A percentile compares a stretch with the other conserved stretches of the same genome.
phyloP scores from a whole-genome alignment of 2,797 vertebrate species.

The Enteromius trimaculatus region DNA sequence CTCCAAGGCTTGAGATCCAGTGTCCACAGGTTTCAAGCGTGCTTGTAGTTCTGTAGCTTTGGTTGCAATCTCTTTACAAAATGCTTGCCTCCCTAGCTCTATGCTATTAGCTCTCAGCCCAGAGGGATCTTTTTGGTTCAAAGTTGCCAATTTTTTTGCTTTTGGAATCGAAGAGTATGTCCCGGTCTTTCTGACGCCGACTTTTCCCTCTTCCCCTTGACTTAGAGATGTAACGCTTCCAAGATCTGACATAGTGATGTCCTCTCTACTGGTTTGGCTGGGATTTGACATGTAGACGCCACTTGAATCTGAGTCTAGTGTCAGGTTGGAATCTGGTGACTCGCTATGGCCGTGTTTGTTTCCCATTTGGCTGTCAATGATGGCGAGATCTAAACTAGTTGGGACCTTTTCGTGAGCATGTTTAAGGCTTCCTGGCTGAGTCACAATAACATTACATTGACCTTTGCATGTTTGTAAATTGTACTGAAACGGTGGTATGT shows the following conservation, averaged over 20 bases:
- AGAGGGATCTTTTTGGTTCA: constrained; percentile 20
- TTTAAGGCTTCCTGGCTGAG: constrained; percentile 47
- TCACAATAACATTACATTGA: constrained; percentile 41
- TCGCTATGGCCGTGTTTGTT: constrained; percentile 70
- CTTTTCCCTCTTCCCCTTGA: constrained; percentile 68
- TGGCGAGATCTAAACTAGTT: constrained; percentile 70
- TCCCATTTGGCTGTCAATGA: constrained; percentile 54
- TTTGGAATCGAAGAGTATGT: background rate
- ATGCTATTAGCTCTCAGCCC: constrained; percentile 26
- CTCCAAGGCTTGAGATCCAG: constrained; percentile 52
- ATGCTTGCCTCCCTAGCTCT: constrained; percentile 17
- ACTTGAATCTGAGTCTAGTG: constrained; percentile 78
- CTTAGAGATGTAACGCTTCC: constrained; percentile 74
- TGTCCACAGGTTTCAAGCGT: constrained; percentile 46
- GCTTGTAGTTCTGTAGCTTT: constrained; percentile 50
- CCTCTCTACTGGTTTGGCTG: constrained; percentile 72
- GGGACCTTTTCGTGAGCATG: constrained; percentile 30
- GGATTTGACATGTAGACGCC: constrained; percentile 79
- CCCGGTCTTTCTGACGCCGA: constrained; percentile 15
- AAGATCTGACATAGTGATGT: constrained; percentile 71
- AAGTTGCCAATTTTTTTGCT: constrained; percentile 23
- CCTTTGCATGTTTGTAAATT: constrained; percentile 37
- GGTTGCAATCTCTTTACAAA: constrained; percentile 48
- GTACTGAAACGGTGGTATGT: constrained; percentile 59
- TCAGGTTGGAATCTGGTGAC: constrained; percentile 79